Conservation (phyloP, 2,797 vertebrate genomes). For the Pseudochirops cupreus region DNA sequence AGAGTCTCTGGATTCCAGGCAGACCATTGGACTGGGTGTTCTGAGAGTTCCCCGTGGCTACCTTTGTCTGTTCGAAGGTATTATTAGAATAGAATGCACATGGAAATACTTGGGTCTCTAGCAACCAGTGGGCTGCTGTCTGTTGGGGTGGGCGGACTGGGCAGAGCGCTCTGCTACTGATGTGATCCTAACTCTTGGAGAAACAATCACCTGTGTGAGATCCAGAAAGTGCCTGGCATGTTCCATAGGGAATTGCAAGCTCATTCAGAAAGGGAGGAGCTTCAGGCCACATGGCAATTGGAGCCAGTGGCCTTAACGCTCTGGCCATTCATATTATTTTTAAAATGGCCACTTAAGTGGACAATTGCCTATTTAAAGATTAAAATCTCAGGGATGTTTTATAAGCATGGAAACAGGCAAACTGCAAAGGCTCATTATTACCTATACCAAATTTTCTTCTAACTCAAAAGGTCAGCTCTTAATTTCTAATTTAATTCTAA, state of each 20-base stretch:
- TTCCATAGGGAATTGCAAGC: background rate
- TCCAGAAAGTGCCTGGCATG: constrained; percentile 32
- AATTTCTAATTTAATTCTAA: background rate
- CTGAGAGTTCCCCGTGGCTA: background rate
- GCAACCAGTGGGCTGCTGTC: rapidly evolving
- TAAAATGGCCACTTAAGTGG: background rate
- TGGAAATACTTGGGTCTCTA: background rate
- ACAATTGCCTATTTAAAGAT: background rate
- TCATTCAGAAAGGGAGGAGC: background rate
- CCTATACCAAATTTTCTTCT: background rate
- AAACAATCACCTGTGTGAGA: background rate
- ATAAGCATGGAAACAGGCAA: background rate
- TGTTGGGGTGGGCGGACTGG: background rate
- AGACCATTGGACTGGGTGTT: rapidly evolving
- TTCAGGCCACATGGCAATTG: background rate
- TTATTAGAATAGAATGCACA: background rate
- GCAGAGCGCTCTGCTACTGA: background rate
- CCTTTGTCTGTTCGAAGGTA: constrained; percentile 36
- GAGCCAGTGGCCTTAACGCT: rapidly evolving
- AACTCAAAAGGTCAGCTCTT: background rate
- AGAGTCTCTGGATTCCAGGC: rapidly evolving
- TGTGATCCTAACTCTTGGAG: background rate
- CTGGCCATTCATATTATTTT: background rate
- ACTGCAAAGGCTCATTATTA: rapidly evolving
- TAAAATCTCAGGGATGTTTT: constrained; percentile 8